Percentiles rank a stretch among this genome's conserved stretches.
These are phyloP conservation scores for Cecidostiba fungosa DNA, from an alignment of 2,888 invertebrate genomes.

Conservation along the genomic window DNA sequence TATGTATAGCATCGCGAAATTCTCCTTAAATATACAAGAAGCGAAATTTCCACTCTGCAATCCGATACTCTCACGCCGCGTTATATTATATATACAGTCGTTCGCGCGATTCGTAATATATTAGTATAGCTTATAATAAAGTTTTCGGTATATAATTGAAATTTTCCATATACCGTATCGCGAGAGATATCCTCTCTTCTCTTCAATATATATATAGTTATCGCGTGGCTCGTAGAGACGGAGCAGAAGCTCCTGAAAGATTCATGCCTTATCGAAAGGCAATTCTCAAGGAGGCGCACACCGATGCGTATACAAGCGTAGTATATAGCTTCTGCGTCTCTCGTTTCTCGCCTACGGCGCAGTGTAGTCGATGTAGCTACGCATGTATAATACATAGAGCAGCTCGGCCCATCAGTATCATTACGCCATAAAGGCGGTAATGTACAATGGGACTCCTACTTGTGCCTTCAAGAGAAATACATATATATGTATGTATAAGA, in stretches of 20 bases:
- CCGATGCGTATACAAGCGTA: background rate
- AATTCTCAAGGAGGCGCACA: conserved; percentile 22
- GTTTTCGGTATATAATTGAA: background rate
- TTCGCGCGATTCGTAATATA: background rate
- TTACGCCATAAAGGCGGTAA: conserved; percentile 42
- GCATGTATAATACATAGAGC: background rate
- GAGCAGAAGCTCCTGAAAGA: conserved; percentile 30
- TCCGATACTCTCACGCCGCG: background rate
- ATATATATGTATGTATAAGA: background rate
- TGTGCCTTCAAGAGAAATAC: background rate
- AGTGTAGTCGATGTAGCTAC: background rate
- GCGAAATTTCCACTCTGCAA: background rate
- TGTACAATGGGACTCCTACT: background rate
- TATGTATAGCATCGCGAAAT: too few relatives aligned
- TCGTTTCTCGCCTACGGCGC: background rate
- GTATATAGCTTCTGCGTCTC: background rate
- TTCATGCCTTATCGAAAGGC: conserved; percentile 52
- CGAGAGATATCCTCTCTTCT: too few relatives aligned
- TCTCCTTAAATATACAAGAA: background rate
- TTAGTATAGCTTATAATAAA: background rate
- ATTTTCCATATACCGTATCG: background rate
- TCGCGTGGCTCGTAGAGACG: background rate
- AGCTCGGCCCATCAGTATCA: conserved; percentile 16
- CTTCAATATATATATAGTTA: too few relatives aligned
- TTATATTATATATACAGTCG: background rate